phyloP scores from a whole-genome alignment of 2,888 invertebrate genomes.

The Leucophenga montana region DNA sequence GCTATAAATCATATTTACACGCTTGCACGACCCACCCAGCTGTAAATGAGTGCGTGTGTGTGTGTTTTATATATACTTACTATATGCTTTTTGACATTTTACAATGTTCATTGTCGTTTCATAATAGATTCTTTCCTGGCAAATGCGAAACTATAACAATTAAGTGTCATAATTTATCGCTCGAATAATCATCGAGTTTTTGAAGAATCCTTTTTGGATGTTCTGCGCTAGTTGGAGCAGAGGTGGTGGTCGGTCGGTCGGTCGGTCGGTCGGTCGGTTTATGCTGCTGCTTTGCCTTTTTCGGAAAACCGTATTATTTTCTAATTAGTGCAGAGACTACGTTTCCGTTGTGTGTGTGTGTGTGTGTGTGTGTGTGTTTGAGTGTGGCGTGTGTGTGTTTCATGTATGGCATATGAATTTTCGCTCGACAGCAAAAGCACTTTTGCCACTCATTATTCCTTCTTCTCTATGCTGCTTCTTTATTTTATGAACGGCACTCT shows the following conservation, averaged over 20 bases:
- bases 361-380: not conserved
- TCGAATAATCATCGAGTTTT: conserved; percentile 9
- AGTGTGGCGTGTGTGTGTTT: not conserved
- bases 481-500: not conserved
- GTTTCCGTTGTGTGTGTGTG: conserved; percentile 8
- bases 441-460: not conserved
- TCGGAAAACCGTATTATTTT: conserved; percentile 39
- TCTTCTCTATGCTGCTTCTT: conserved; percentile 4
- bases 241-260: not conserved
- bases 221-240: too few relatives aligned
- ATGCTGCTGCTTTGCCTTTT: not conserved
- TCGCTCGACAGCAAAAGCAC: not conserved
- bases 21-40: conserved; percentile 6
- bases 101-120: conserved; percentile 4
- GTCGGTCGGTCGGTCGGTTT: not conserved
- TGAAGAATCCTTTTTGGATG: not conserved
- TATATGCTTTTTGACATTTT: conserved; percentile 17
- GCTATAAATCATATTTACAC: conserved; percentile 28
- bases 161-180: conserved; percentile 31
- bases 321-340: conserved; percentile 40
- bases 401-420: not conserved
- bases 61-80: not conserved
- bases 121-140: not conserved
- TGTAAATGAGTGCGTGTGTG: not conserved
- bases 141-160: conserved; percentile 26